Evolutionary conservation across 2,113 vertebrate genomes (phyloP).

Genomic region (Nesogale talazaci): DNA sequence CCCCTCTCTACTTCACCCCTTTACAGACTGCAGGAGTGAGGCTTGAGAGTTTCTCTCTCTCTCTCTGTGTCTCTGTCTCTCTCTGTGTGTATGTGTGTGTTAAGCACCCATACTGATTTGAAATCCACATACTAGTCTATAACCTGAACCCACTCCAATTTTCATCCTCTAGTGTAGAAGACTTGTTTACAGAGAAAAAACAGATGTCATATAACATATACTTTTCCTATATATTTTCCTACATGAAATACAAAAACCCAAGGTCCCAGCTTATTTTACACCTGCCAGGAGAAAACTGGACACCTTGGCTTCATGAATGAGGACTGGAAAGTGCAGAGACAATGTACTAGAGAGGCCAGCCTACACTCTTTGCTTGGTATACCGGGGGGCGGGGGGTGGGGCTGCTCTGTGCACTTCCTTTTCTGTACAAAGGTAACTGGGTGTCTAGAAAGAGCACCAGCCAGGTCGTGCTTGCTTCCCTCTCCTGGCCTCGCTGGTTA

Average conservation of each 20-base stretch:
- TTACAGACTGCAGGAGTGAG: background rate
- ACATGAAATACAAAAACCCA: background rate
- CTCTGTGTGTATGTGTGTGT: too few species aligned
- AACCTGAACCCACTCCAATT: background rate
- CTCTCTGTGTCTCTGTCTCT: background rate
- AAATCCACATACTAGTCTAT: background rate
- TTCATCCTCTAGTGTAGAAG: background rate
- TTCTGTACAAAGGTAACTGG: background rate
- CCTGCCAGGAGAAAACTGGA: background rate
- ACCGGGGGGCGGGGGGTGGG: too few species aligned
- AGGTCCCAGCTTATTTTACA: background rate
- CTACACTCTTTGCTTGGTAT: background rate
- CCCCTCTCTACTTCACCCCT: background rate
- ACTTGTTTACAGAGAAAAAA: conserved; percentile 4
- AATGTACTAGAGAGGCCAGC: background rate
- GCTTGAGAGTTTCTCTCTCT: background rate
- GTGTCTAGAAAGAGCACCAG: background rate
- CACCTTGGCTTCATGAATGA: background rate
- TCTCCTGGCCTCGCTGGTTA: background rate
- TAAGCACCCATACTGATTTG: background rate
- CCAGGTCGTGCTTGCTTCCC: background rate
- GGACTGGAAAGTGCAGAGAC: background rate
- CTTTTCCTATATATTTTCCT: background rate
- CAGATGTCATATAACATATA: background rate
- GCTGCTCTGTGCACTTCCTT: background rate